Percentiles rank a stretch among this genome's conserved stretches.
Conservation (phyloP, 2,113 vertebrate genomes). For the Chroicocephalus ridibundus region DNA sequence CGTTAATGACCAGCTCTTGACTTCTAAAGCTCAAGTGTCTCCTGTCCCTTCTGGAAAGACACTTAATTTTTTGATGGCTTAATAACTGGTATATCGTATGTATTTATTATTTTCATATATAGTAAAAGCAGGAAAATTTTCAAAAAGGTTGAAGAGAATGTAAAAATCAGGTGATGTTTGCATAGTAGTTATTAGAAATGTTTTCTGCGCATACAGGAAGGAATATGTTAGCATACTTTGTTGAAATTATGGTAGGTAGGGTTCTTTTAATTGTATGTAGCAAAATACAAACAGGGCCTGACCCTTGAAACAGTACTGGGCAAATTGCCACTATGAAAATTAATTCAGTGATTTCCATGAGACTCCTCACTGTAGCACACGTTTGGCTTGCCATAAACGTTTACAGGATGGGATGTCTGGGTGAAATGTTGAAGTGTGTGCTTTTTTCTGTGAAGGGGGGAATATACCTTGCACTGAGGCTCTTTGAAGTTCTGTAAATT, state of each 20-base stretch:
- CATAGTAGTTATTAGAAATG: neutral
- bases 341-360: neutral
- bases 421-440: neutral
- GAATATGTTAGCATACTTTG: neutral
- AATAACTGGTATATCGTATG: conserved; percentile 34
- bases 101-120: conserved; percentile 75
- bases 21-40: neutral
- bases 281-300: conserved; percentile 1
- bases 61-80: conserved; percentile 16
- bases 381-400: neutral
- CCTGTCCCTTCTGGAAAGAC: conserved; percentile 10
- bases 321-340: neutral
- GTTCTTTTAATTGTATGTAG: conserved; percentile 35
- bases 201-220: conserved; percentile 37
- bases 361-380: conserved; percentile 1
- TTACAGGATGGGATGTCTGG: conserved; percentile 13
- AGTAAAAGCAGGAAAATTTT: conserved; percentile 31
- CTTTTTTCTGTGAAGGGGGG: neutral
- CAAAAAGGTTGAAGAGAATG: neutral
- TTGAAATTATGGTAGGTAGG: conserved; percentile 34
- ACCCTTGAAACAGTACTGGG: conserved; percentile 2
- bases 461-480: conserved; percentile 2
- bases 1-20: neutral
- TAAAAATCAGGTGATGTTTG: neutral
- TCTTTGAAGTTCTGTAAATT: conserved; percentile 16